phyloP scores from a whole-genome alignment of 2,888 invertebrate genomes.

The Agrypnus murinus region DNA sequence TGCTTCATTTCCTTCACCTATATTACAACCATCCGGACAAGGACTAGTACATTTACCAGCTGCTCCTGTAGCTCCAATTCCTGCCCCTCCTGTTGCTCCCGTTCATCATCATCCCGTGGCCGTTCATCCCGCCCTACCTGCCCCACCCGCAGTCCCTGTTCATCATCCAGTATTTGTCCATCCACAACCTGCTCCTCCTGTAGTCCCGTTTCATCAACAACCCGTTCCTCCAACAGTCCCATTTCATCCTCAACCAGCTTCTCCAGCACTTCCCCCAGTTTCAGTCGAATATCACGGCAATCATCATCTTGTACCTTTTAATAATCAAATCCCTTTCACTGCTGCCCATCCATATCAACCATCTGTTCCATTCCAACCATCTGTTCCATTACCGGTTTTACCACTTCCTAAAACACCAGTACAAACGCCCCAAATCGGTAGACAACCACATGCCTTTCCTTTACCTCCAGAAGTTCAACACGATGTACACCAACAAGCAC shows the following conservation, averaged over 20 bases:
- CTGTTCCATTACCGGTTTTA: conserved; percentile 33
- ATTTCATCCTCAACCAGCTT: conserved; percentile 11
- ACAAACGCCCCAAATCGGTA: conserved; percentile 6
- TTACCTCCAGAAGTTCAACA: conserved; percentile 33
- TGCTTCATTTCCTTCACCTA: conserved; percentile 59
- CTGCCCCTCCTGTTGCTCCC: conserved; percentile 28
- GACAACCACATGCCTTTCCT: conserved; percentile 23
- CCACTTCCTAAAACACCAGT: conserved; percentile 40
- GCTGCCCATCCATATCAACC: too few species aligned
- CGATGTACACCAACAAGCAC: conserved; percentile 21
- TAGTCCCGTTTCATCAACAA: conserved; percentile 22
- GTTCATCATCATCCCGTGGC: conserved; percentile 63
- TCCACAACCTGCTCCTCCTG: neutral
- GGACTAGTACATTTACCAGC: conserved; percentile 47
- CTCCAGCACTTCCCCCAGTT: conserved; percentile 35
- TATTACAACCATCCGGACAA: conserved; percentile 54
- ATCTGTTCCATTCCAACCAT: conserved; percentile 40
- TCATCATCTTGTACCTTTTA: conserved; percentile 25
- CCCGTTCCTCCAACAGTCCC: conserved; percentile 15
- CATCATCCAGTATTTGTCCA: neutral
- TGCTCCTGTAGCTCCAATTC: conserved; percentile 12
- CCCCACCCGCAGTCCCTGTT: conserved; percentile 58
- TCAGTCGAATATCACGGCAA: conserved; percentile 42
- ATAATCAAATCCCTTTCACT: conserved; percentile 12
- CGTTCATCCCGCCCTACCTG: conserved; percentile 70